Evolutionary conservation across 1,140 invertebrate species (phyloP), one percentile per base, ranked within the genome.

Genomic region (Ptiloglossa arizonensis): DNA sequence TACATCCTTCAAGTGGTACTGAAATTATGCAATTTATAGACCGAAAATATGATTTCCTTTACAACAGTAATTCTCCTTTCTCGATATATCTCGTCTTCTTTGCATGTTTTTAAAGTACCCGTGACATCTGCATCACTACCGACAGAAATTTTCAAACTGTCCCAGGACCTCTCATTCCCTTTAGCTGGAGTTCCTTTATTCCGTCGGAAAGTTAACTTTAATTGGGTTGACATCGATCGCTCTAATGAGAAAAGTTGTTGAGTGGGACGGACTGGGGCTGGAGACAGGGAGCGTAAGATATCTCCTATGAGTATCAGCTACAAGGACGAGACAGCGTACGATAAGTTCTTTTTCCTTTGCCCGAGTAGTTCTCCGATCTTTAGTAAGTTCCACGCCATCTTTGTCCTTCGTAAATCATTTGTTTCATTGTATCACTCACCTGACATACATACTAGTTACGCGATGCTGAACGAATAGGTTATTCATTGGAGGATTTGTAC

Each of bases 241-340:
- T 81, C 74, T 87, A 89, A 89, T 89, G 89, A 89, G 87, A 89
- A 89, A 89, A 89, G 86, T 89, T 89, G 69, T 69, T 44, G 38
- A 27, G 35, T 22, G 27, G 41, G 15, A 44, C n/a, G n/a, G n/a
- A n/a, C n/a, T n/a, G 56, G 13, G 27, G 11, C 17, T 13, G 24
- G 22, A 46, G 22, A 35, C 44, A 24, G 29, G 38, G 22, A 24
- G 15, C 38, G 38, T 27, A 27, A 62, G 11, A 46, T 79, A 71
- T 46, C 73, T 86, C 62, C 50, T 77, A 79, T 73, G 69, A 67
- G 62, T 52, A 75, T 27, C 54, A 44, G 76, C 48, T 60, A 81
- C 48, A 35, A 59, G n/a, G 35, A 19, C 38, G 44, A 76, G 57
- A 56, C 80, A 83, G 62, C 82, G 41, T 52, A 70, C 73, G 68